Evolutionary conservation across 2,888 invertebrate genomes (phyloP), one percentile per base, ranked within the genome.

Genomic region (Torymus aiolomorphi): DNA sequence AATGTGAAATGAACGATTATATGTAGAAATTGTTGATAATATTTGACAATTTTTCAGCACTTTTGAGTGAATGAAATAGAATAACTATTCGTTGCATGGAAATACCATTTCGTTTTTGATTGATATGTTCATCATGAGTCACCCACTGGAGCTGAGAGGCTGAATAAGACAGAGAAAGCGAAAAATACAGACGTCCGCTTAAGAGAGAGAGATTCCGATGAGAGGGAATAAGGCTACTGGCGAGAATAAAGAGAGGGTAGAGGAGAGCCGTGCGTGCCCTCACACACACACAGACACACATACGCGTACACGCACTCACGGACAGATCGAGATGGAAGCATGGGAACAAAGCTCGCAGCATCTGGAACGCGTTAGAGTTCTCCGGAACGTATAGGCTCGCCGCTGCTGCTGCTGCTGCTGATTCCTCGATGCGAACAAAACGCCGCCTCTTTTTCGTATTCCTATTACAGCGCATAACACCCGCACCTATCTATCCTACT

Each of bases 311-410:
- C 14, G 54, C 54, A 20, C 54, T 18, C 20, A 13, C 65, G n/a
- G 51, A 8, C 71, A 72, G 61, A 54, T 70, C 69, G 76, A 62
- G 61, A 76, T 67, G 70, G 82, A 80, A 65, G 85, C 85, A 86
- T 87, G 88, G 86, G 88, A 88, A 89, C 88, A 89, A 89, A 88
- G 88, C 88, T 78, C 73, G 81, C 86, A 86, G 87, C 88, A 89
- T 89, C 89, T 89, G 89, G 89, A 89, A 89, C 88, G 88, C 88
- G 88, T 89, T 89, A 89, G 86, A 86, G 85, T 86, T 85, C 84
- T 83, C 85, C 81, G 83, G 84, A 81, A 82, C 81, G 82, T 61
- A 49, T 51, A 66, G 71, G 18, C 57, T 66, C 14, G 24, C 49
- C 3, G 24, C 24, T 24, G n/a, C n/a, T n/a, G n/a, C n/a, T n/a